Base-by-base conservation (phyloP, 1,140 invertebrate species). In the Tetramorium parvispinum region DNA sequence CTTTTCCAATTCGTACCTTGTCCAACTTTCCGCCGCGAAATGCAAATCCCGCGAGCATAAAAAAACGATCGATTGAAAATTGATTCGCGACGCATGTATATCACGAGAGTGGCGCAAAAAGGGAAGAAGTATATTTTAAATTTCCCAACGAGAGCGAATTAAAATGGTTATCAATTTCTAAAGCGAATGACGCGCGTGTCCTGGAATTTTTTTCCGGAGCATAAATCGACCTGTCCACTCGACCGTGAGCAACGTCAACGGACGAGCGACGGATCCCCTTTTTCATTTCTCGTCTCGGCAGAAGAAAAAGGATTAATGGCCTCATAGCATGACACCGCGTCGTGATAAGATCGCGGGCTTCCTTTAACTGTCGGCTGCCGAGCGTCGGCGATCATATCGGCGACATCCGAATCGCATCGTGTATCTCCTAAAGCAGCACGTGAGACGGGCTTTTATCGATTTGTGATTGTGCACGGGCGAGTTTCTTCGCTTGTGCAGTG, bases 221-320 rank as follows among this genome's bases (percentile, higher is more conserved):
- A 78, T 24, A 65, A 65, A 77, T 85, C 51, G 75, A 40, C 11
- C 59, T 18, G 49, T 51, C 81, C 73, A 27, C 13, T 49, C 81
- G 24, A 75, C 13, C 43, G 57, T 63, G 82, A 78, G 40, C 32
- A 46, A 66, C 59, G 82, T 63, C 59, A 66, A 55, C 13, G n/a
- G n/a, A n/a, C n/a, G n/a, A n/a, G 21, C 21, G 43, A 78, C 32
- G 46, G 75, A 32, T 51, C 73, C 63, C 32, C 46, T 78, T 82
- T 49, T 87, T 88, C 65, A 51, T 73, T 63, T 63, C 37, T 85
- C 59, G 43, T 89, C 77, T 82, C 51, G 61, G 43, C 76, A 87
- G 81, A 86, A 76, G 89, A 91, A 91, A 92, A 91, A 89, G 89
- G 85, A 92, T 92, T 90, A 92, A 92, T 88, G 89, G 89, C 85